Conservation (phyloP, 2,888 invertebrate species). For the Tenthredo amoena region DNA sequence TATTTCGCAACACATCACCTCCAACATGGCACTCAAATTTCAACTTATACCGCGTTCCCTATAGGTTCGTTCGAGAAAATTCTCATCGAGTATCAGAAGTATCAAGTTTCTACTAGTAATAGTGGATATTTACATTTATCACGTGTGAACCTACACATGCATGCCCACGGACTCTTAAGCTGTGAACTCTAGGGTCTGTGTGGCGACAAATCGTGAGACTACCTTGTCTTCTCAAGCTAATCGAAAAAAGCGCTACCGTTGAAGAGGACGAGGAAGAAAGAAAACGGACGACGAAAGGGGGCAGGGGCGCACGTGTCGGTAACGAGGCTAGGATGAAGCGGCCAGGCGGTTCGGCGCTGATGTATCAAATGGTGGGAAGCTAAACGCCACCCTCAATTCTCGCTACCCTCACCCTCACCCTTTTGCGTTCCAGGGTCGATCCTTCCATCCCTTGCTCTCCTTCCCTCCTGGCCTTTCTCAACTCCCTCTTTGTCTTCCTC, state of each 20-base stretch:
- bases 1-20: constrained; percentile 20
- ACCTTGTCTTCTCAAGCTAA: constrained; percentile 3
- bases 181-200: constrained; percentile 7
- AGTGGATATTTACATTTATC: not conserved
- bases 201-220: not conserved
- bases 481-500: not conserved
- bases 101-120: not conserved
- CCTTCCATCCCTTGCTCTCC: constrained; percentile 7
- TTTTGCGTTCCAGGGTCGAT: constrained; percentile 20
- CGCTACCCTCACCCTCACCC: constrained; percentile 46
- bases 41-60: not conserved
- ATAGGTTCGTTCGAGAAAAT: not conserved
- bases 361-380: constrained; percentile 51
- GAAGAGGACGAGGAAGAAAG: not conserved
- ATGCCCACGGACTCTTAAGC: not conserved
- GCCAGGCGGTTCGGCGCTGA: constrained; percentile 47
- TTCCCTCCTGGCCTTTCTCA: not conserved
- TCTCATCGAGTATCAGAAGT: not conserved
- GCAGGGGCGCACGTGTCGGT: constrained; percentile 45
- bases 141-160: not conserved
- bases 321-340: constrained; percentile 50
- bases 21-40: not conserved
- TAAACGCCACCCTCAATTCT: constrained; percentile 50
- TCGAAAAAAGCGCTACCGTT: constrained; percentile 1
- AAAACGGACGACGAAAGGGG: constrained; percentile 19